Percentiles rank a stretch among this genome's conserved stretches.
Evolutionary conservation across 2,113 vertebrate genomes (phyloP).

Genomic region (Chelonoidis abingdonii): DNA sequence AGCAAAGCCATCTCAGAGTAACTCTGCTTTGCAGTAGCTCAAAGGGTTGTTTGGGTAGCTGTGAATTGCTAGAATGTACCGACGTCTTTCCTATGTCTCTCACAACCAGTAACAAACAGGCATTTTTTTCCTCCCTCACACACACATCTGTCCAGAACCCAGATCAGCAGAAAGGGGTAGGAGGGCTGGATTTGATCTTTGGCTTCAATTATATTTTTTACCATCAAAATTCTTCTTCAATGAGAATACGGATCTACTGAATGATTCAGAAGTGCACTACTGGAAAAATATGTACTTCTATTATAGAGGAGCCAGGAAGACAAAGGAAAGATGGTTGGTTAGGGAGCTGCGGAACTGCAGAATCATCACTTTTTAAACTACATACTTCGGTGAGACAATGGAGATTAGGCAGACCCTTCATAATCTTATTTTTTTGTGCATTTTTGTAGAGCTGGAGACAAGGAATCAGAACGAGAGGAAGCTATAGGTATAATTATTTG

Average conservation of each 20-base stretch:
- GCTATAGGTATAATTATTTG: background rate
- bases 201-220: background rate
- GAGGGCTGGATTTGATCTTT: background rate
- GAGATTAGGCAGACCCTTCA: background rate
- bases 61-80: background rate
- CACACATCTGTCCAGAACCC: too few species aligned
- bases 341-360: background rate
- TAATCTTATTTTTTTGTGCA: fast-evolving
- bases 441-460: background rate
- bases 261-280: background rate
- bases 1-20: background rate
- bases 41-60: fast-evolving
- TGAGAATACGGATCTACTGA: background rate
- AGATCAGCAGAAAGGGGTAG: too few species aligned
- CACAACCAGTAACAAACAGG: too few species aligned
- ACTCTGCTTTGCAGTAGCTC: background rate
- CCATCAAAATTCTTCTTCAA: background rate
- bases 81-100: too few species aligned
- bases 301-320: background rate
- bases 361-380: background rate
- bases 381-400: background rate
- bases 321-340: background rate
- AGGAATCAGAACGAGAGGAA: background rate
- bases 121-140: too few species aligned
- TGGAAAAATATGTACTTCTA: background rate